phyloP scores from a whole-genome alignment of 2,888 invertebrate species.

The Antheraea assamensis region DNA sequence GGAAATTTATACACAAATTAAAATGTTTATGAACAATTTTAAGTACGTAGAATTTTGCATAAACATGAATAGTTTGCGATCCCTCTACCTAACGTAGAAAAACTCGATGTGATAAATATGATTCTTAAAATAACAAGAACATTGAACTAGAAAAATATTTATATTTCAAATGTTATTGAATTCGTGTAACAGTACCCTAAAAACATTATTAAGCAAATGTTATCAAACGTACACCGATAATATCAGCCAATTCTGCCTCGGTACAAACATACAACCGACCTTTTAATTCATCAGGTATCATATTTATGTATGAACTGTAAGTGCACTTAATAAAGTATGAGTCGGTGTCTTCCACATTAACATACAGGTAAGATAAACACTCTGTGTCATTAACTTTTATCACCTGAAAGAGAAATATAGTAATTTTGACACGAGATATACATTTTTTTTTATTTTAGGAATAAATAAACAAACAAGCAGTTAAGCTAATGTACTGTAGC shows the following conservation, averaged over 20 bases:
- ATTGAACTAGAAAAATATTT: background rate
- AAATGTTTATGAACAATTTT: too few relatives aligned
- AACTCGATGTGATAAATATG: too few relatives aligned
- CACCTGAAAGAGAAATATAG: background rate
- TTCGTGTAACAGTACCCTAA: background rate
- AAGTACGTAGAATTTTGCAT: too few relatives aligned
- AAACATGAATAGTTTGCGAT: too few relatives aligned
- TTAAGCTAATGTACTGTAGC: too few relatives aligned
- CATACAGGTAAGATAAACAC: background rate
- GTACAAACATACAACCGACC: background rate
- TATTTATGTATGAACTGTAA: background rate
- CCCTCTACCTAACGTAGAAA: too few relatives aligned
- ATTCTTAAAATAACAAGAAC: too few relatives aligned
- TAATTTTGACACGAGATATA: background rate
- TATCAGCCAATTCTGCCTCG: background rate
- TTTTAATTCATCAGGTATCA: constrained; percentile 5
- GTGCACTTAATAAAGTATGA: background rate
- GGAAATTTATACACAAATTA: too few relatives aligned
- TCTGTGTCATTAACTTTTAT: background rate
- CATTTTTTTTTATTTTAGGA: background rate
- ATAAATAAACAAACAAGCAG: too few relatives aligned
- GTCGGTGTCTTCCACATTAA: background rate
- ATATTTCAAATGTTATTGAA: background rate
- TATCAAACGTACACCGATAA: background rate
- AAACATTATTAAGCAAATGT: background rate